Base-by-base conservation (phyloP, 2,113 vertebrate genomes). In the Phaethon lepturus region DNA sequence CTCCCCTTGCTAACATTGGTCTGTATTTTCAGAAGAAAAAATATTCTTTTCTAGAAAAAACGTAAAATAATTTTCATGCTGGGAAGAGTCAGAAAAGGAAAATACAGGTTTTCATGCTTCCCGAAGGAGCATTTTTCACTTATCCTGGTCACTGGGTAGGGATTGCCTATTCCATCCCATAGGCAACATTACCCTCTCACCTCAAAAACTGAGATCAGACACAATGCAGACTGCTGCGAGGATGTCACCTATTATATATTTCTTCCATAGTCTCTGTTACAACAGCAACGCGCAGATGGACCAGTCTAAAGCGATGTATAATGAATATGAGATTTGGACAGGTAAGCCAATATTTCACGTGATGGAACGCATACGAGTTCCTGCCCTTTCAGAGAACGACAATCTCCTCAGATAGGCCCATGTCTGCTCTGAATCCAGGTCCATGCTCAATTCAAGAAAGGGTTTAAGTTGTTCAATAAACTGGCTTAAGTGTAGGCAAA, bases 291-390 rank as follows among this genome's bases (percentile, higher is more conserved):
- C 63, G 55, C 35, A 73, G 53, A 40, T 4, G 35, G 60, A 40
- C 8, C 29, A 35, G 6, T 11, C 38, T 16, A 33, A 45, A 66
- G n/a, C 44, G 13, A 31, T 6, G 26, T 12, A 4, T 3, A 44
- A 56, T 5, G 18, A 66, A 24, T 25, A 44, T 4, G 31, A 45
- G 64, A 23, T 17, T 42, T 10, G 16, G 50, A 15, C 5, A 45
- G 40, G 42, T 6, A 28, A 44, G 28, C 47, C 85, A 49, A 29
- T 26, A 10, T 16, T 19, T 38, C 64, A 15, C 25, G 26, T 9
- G 47, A 28, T 31, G 68, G 31, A 9, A 23, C 56, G 47, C 24
- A 7, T 6, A 3, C 0, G 2, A 63, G 31, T 3, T 63, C 26
- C 24, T 75, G 68, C 55, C 38, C 38, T 40, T 62, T 16, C 33